Percentiles rank a stretch among this genome's conserved stretches.
These are phyloP conservation scores for Chloropsis hardwickii DNA, from an alignment of 2,113 vertebrate species.

Conservation along the genomic window DNA sequence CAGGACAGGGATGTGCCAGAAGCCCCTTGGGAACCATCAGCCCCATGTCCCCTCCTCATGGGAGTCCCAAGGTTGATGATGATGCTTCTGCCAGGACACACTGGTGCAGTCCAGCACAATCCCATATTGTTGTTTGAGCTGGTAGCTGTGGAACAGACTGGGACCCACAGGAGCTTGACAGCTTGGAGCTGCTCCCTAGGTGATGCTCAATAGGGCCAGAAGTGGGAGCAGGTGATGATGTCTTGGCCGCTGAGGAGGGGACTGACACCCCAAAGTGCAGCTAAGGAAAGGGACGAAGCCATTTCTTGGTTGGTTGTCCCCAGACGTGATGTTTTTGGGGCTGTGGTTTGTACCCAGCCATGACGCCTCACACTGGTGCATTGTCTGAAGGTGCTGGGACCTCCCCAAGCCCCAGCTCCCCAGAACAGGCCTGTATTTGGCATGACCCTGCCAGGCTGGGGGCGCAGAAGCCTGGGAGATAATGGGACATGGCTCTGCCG, in stretches of 20 bases:
- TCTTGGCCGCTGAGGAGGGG: neutral
- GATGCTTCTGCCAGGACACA: neutral
- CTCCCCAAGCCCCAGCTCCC: neutral
- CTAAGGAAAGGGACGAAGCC: neutral
- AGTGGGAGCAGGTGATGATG: neutral
- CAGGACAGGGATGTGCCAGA: neutral
- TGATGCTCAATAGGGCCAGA: rapidly evolving
- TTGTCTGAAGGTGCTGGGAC: neutral
- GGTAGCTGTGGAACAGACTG: neutral
- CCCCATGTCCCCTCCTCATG: rapidly evolving
- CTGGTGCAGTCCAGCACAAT: neutral
- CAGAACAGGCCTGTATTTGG: rapidly evolving
- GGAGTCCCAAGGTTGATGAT: neutral
- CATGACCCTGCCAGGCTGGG: neutral
- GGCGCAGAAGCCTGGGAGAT: neutral
- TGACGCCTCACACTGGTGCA: rapidly evolving
- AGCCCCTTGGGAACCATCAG: neutral
- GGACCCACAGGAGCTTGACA: neutral
- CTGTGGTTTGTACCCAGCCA: rapidly evolving
- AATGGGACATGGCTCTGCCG: rapidly evolving
- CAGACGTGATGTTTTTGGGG: rapidly evolving
- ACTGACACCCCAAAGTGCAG: neutral
- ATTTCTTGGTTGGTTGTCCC: neutral
- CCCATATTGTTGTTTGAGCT: rapidly evolving
- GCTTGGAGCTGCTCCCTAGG: neutral